Percentiles rank a stretch among this genome's conserved stretches.
Conservation (phyloP, 2,797 vertebrate species). For the Phataginus tetradactyla region DNA sequence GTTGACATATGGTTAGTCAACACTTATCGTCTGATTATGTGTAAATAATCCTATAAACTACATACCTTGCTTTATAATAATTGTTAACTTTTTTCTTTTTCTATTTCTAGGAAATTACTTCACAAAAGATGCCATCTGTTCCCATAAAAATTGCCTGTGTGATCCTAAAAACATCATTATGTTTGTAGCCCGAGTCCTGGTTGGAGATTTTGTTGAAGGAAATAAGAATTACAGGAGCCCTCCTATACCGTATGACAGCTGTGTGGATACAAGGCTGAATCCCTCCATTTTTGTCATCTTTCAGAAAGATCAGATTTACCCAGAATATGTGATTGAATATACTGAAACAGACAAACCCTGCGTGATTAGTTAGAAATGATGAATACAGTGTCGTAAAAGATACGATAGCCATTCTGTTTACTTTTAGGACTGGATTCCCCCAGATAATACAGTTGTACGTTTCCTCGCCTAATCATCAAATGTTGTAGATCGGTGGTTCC, state of each 20-base stretch:
- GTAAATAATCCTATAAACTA: background rate
- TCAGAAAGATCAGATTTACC: slow-evolving; percentile 94
- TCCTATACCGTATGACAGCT: slow-evolving; percentile 89
- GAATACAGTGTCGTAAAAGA: background rate
- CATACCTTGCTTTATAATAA: background rate
- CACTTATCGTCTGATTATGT: background rate
- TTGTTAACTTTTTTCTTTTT: slow-evolving; percentile 25
- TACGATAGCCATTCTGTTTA: background rate
- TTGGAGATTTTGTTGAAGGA: slow-evolving; percentile 81
- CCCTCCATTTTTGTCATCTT: slow-evolving; percentile 93
- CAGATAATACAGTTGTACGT: background rate
- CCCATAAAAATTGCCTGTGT: slow-evolving; percentile 69
- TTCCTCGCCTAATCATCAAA: background rate
- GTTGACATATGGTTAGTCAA: background rate
- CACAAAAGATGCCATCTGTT: slow-evolving; percentile 83
- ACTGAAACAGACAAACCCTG: slow-evolving; percentile 65
- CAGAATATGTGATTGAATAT: slow-evolving; percentile 92
- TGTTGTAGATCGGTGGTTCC: background rate
- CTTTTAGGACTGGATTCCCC: background rate
- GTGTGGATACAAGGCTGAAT: slow-evolving; percentile 86
- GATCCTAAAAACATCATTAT: slow-evolving; percentile 43
- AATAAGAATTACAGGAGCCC: background rate
- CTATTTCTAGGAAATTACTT: slow-evolving; percentile 87
- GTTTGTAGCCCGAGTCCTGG: slow-evolving; percentile 86
- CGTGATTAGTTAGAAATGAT: slow-evolving; percentile 67